Base-by-base conservation (phyloP, 2,113 vertebrate species). In the Onychorhynchus coronatus region DNA sequence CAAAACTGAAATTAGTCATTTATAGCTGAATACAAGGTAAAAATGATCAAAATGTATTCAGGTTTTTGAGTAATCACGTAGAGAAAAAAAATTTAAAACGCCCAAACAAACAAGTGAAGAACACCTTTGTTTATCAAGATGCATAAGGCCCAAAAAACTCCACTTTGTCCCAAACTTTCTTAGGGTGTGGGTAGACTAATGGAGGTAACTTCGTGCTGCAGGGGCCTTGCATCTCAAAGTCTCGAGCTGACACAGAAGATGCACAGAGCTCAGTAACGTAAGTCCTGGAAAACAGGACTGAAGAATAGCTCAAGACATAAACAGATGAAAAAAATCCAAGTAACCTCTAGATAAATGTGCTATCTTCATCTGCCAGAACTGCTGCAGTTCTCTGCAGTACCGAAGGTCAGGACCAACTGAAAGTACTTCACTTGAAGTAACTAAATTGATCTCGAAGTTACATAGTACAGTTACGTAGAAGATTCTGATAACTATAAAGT, bases 261-360 rank as follows among this genome's bases (percentile, higher is more conserved):
- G 19, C 42, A 46, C 2, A 4, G 30, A 66, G 63, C 15, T 86
- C 58, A 85, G 33, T 35, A 80, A 49, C 0, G 0, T 24, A 73
- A 88, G 9, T 13, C 22, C 67, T 46, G 21, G 25, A 37, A 58
- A 68, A 79, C 14, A 83, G 61, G 78, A 53, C 52, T 71, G 55
- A 87, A 91, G n/a, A 24, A 53, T 0, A 66, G 63, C 31, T 66
- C 53, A 58, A 77, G 42, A 65, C 5, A 8, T 46, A 76, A 76
- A 59, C 1, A 74, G 44, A 21, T n/a, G 1, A 72, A 84, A 74
- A 74, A 66, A 85, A 73, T 17, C 28, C 47, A 74, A 39, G 37
- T 41, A 81, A 78, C 23, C 11, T 59, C 30, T 42, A 71, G 76
- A 71, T 58, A 80, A 91, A 62, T 0, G 9, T 4, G 39, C 9